Evolutionary conservation across 1,140 invertebrate genomes (phyloP).

Genomic region (Lepidotrigona ventralis): DNA sequence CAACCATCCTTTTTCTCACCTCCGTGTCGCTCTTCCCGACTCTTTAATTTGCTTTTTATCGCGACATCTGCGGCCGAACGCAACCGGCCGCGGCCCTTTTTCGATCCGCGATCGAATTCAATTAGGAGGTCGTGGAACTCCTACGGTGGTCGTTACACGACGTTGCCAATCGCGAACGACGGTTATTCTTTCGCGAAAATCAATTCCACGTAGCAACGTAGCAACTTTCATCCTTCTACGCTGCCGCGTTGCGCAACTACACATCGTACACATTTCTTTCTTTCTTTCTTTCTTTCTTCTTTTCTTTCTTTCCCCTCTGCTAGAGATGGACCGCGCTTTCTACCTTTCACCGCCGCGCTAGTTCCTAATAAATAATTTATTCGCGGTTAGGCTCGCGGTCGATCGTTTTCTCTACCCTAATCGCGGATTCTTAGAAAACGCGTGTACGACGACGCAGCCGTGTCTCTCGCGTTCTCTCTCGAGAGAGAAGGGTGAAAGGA

Average conservation of each 20-base stretch:
- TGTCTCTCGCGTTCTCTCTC: no score
- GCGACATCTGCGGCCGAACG: constrained; percentile 18
- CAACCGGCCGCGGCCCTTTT: background rate
- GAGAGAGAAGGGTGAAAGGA: no score
- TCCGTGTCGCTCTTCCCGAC: constrained; percentile 8
- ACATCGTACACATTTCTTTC: constrained; percentile 1
- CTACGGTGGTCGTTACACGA: constrained; percentile 40
- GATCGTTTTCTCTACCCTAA: background rate
- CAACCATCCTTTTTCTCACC: constrained; percentile 12
- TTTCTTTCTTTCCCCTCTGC: background rate
- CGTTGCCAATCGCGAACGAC: background rate
- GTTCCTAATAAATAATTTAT: constrained; percentile 34
- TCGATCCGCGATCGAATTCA: constrained; percentile 36
- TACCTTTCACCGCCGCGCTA: constrained; percentile 31
- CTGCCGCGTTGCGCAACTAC: background rate
- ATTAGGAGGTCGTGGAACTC: constrained; percentile 41
- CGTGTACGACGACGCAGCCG: background rate
- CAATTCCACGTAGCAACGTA: background rate
- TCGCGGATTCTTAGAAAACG: background rate
- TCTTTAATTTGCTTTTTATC: constrained; percentile 48
- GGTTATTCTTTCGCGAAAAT: constrained; percentile 7
- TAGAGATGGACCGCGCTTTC: constrained; percentile 5
- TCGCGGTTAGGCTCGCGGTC: background rate
- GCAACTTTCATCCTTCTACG: constrained; percentile 1
- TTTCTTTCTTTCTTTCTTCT: no score